Conservation (phyloP, 2,797 vertebrate genomes). For the Pseudochirops corinnae region DNA sequence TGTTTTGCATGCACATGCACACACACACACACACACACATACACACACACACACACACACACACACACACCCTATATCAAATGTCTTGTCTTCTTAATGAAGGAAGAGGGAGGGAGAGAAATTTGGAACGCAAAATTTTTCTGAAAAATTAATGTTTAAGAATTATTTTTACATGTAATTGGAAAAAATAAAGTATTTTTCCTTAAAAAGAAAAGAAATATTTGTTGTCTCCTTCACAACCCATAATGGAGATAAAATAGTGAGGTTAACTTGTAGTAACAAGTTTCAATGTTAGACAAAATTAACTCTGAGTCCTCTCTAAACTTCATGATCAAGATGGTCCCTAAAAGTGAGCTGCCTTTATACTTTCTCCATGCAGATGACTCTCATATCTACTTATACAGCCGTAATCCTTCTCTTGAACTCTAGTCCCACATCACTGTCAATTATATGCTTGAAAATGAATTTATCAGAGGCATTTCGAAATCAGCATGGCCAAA, state of each 20-base stretch:
- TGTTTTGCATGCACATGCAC: too few species aligned
- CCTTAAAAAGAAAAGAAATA: too few species aligned
- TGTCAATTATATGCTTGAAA: neutral
- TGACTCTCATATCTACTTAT: neutral
- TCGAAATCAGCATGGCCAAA: neutral
- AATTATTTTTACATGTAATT: too few species aligned
- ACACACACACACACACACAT: too few species aligned
- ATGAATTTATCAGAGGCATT: neutral
- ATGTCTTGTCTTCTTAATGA: too few species aligned
- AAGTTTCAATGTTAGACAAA: conserved; percentile 11
- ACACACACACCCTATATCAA: too few species aligned
- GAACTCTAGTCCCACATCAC: neutral
- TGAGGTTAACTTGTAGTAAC: neutral
- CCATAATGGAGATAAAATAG: conserved; percentile 32
- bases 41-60: too few species aligned
- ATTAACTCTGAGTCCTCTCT: neutral
- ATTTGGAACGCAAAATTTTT: too few species aligned
- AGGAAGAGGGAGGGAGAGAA: too few species aligned
- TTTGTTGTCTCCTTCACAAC: too few species aligned
- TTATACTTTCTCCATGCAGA: neutral
- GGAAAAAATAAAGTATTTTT: too few species aligned
- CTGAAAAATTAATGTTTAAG: too few species aligned
- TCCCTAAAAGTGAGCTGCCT: neutral
- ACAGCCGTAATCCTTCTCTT: neutral
- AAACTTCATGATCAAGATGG: conserved; percentile 25